Base-by-base conservation (phyloP, 2,888 invertebrate genomes). In the Sceliomorpha sp. region DNA sequence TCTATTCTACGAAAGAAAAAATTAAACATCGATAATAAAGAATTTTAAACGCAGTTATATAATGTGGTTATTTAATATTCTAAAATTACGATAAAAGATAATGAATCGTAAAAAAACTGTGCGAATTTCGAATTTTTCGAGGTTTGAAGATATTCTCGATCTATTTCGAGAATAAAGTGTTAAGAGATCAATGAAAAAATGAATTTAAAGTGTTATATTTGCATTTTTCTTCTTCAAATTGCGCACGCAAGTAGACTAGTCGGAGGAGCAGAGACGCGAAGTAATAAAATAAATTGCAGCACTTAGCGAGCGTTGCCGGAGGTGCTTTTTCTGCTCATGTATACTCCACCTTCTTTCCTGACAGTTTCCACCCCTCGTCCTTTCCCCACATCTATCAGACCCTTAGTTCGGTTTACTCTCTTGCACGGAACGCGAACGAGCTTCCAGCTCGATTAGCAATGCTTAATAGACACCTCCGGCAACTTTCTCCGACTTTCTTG, bases 211-310 rank as follows among this genome's bases (percentile, higher is more conserved):
- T 24, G 15, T 29, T 24, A 4, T 29, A 39, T 14, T 27, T 9
- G 2, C 45, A 29, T 71, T 70, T 60, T 75, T 67, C 60, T 72
- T 36, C 58, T 51, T 56, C 40, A 64, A 63, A 68, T 53, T 34
- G 58, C 44, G 48, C 37, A 51, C 32, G 55, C 45, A 32, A 44
- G 36, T 13, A 24, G 34, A 37, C 31, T 26, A 20, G 36, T 45
- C 15, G 53, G 26, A n/a, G n/a, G n/a, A 44, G 55, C 56, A 32
- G 55, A 70, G 56, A 72, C 63, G 63, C 55, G 70, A 72, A 74
- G 75, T 79, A 78, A 80, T 78, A 74, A 83, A 82, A 82, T 82
- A 81, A 82, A 83, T 83, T 78, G 77, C 76, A 72, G 78, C 75
- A 78, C 76, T 81, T 78, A 75, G 78, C 72, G 72, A 48, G 50